Evolutionary conservation across 2,888 invertebrate species (phyloP), one percentile per base, ranked within the genome.

Genomic region (Lochmaea crataegi): DNA sequence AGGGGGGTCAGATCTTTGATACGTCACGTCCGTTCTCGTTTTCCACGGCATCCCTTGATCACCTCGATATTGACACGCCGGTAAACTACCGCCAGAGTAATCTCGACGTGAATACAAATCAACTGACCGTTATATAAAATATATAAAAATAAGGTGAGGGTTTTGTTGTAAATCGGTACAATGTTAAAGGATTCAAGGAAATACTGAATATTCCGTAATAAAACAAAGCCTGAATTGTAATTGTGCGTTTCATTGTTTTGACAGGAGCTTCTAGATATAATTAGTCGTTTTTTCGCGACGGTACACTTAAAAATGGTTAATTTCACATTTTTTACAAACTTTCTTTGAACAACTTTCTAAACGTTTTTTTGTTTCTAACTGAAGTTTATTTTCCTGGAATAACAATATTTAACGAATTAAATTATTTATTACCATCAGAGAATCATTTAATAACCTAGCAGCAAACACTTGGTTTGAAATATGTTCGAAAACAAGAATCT

Each of bases 1-100:
- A 78, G 78, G 77, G 48, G 79, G 84, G 83, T 84, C 84, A 84
- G 85, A 85, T 85, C 84, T 83, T 82, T 84, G 85, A 85, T 85
- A 85, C 83, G 85, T 85, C 85, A 85, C 85, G 85, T 85, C 81
- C 83, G 78, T 77, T 76, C 79, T 77, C 75, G 80, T 78, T 79
- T 80, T 76, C 77, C 77, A 71, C 75, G 73, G 76, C 80, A 80
- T 79, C 80, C 80, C 79, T 76, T 77, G 80, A 81, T 82, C 77
- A 78, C 79, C 79, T 79, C 78, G 80, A 80, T 80, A 80, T 80
- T 79, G 80, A 80, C 80, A 80, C 80, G 80, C 65, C 75, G 75
- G 75, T 75, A 75, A 77, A 78, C 76, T 71, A 71, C 74, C 74
- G 48, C 64, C 64, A 45, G 42, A 70, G 70, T 70, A 70, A 70